Evolutionary conservation across 2,888 invertebrate genomes (phyloP).

Genomic region (Pandemis corylana): DNA sequence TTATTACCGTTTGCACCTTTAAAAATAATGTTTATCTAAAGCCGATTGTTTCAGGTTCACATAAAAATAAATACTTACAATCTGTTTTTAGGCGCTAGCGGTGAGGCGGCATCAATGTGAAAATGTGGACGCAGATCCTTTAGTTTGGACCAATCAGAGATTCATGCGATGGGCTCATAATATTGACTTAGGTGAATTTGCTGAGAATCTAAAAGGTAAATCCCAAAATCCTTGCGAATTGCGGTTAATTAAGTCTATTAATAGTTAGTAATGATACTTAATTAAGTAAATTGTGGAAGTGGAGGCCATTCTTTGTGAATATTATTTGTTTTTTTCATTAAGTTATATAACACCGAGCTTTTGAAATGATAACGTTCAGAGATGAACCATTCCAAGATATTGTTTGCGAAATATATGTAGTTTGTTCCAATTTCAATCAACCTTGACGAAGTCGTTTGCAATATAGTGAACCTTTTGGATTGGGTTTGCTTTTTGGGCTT

Average conservation of each 20-base stretch:
- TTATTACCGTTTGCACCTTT: constrained; percentile 46
- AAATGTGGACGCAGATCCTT: constrained; percentile 94
- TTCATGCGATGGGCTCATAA: constrained; percentile 97
- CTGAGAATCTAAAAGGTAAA: constrained; percentile 95
- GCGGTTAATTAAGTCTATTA: constrained; percentile 35
- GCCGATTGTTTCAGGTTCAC: neutral
- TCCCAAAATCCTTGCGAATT: constrained; percentile 21
- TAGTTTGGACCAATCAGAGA: constrained; percentile 98
- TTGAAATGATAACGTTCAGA: too few relatives aligned
- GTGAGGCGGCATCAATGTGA: constrained; percentile 95
- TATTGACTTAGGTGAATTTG: constrained; percentile 97
- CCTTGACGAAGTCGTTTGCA: too few relatives aligned
- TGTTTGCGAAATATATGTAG: too few relatives aligned
- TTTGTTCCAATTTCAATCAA: too few relatives aligned
- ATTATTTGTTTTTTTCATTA: too few relatives aligned
- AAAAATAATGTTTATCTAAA: neutral
- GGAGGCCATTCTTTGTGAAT: neutral
- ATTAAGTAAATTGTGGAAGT: neutral
- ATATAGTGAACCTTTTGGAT: too few relatives aligned
- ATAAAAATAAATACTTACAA: neutral
- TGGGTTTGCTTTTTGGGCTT: too few relatives aligned
- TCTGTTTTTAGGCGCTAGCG: constrained; percentile 88
- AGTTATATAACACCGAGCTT: too few relatives aligned
- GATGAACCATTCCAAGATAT: too few relatives aligned
- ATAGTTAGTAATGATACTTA: neutral